phyloP scores from a whole-genome alignment of 2,888 invertebrate species.

The Amphimallon solstitiale region DNA sequence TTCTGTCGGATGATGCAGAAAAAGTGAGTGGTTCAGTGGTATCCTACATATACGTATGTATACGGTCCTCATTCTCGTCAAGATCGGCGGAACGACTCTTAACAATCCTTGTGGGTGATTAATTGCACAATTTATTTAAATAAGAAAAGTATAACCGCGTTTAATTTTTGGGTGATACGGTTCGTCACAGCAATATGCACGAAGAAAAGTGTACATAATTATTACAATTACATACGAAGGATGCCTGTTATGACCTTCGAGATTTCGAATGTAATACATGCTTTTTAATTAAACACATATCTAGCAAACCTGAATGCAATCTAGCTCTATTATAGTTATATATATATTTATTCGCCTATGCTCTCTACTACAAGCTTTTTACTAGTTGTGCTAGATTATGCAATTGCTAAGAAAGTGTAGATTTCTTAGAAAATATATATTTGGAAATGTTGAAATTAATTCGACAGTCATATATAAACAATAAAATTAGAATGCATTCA shows the following conservation, averaged over 20 bases:
- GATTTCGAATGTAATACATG: neutral
- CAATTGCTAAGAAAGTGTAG: no score
- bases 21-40: conserved; percentile 3
- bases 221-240: neutral
- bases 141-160: neutral
- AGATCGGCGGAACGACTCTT: conserved; percentile 7
- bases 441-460: no score
- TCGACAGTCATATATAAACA: no score
- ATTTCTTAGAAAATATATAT: no score
- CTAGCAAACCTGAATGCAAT: no score
- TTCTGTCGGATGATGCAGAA: neutral
- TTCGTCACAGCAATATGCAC: neutral
- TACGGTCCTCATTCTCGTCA: conserved; percentile 14
- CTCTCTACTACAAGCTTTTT: no score
- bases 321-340: no score
- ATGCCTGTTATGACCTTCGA: conserved; percentile 2
- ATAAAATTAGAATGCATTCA: no score
- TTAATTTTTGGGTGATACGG: neutral
- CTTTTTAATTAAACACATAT: no score
- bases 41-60: neutral
- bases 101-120: conserved; percentile 12
- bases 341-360: no score
- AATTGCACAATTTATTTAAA: conserved; percentile 18
- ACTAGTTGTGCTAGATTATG: no score
- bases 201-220: conserved; percentile 2